phyloP scores from a whole-genome alignment of 2,888 invertebrate species.

The Cheilosia vernalis region DNA sequence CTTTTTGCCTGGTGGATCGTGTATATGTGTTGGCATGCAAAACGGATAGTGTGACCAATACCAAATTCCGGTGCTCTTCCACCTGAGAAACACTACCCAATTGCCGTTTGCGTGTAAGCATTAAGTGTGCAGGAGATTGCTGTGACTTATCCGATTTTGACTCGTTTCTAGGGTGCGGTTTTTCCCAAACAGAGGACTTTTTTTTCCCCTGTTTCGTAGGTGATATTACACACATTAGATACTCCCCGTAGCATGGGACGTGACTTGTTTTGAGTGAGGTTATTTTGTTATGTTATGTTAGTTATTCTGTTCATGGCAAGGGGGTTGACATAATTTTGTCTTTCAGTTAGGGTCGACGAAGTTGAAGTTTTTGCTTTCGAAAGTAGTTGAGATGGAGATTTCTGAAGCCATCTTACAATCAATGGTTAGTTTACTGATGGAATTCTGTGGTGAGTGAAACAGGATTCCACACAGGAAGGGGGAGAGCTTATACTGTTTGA shows the following conservation, averaged over 20 bases:
- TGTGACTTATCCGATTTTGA: slow-evolving; percentile 61
- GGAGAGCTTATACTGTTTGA: slow-evolving; percentile 12
- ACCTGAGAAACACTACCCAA: slow-evolving; percentile 35
- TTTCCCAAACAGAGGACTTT: background rate
- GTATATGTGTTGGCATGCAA: slow-evolving; percentile 54
- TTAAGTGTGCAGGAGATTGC: slow-evolving; percentile 45
- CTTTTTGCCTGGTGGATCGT: background rate
- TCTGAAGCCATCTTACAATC: slow-evolving; percentile 23
- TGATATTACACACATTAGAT: slow-evolving; percentile 62
- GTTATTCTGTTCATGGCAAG: slow-evolving; percentile 18
- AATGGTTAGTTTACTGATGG: slow-evolving; percentile 14
- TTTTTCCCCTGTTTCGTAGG: slow-evolving; percentile 21
- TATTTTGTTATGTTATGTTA: slow-evolving; percentile 43
- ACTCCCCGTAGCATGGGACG: slow-evolving; percentile 53
- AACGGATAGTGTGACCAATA: slow-evolving; percentile 65
- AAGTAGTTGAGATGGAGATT: background rate
- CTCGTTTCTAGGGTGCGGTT: slow-evolving; percentile 2
- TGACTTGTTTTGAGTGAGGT: slow-evolving; percentile 53
- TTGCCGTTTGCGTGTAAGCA: slow-evolving; percentile 26
- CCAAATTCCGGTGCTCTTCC: slow-evolving; percentile 40
- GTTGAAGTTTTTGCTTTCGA: slow-evolving; percentile 4
- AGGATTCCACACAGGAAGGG: slow-evolving; percentile 1
- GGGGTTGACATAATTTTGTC: background rate
- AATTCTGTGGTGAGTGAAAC: slow-evolving; percentile 22
- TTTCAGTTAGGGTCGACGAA: background rate